These are phyloP conservation scores for Microtus agrestis DNA, from an alignment of 2,797 vertebrate genomes.

Conservation along the genomic window DNA sequence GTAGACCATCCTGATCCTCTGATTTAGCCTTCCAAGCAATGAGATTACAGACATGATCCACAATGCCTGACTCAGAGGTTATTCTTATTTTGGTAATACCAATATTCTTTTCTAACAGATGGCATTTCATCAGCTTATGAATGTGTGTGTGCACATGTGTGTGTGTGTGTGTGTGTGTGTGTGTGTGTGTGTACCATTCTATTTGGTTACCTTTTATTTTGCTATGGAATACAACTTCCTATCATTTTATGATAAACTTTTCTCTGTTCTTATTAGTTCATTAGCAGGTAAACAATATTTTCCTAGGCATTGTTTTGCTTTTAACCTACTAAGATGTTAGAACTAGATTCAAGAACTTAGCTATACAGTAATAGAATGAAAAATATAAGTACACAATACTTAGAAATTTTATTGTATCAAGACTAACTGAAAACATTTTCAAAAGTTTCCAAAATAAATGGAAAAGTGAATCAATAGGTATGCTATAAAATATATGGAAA, in stretches of 20 bases:
- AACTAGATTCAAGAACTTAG: not conserved
- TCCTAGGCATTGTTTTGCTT: not conserved
- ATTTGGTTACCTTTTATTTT: not conserved
- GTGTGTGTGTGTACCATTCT: not conserved
- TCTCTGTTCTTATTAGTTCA: not conserved
- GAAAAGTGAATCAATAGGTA: not conserved
- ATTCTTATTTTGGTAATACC: not conserved
- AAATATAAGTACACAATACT: not conserved
- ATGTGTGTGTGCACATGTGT: not conserved
- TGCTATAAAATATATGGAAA: not conserved
- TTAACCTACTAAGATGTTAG: not conserved
- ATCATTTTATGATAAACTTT: not conserved
- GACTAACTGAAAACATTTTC: not conserved
- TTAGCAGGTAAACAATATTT: not conserved
- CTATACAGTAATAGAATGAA: not conserved
- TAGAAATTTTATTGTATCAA: not conserved
- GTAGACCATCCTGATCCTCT: not conserved
- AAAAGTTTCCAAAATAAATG: not conserved
- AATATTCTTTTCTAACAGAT: not conserved
- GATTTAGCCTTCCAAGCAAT: too few relatives aligned
- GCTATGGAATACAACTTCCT: not conserved
- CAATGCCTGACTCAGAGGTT: too few relatives aligned
- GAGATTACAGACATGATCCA: too few relatives aligned
- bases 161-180: not conserved
- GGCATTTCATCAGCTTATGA: not conserved